Base-by-base conservation (phyloP, 92 coral and sea anemone species). In the Umimayanthus chanpuru region DNA sequence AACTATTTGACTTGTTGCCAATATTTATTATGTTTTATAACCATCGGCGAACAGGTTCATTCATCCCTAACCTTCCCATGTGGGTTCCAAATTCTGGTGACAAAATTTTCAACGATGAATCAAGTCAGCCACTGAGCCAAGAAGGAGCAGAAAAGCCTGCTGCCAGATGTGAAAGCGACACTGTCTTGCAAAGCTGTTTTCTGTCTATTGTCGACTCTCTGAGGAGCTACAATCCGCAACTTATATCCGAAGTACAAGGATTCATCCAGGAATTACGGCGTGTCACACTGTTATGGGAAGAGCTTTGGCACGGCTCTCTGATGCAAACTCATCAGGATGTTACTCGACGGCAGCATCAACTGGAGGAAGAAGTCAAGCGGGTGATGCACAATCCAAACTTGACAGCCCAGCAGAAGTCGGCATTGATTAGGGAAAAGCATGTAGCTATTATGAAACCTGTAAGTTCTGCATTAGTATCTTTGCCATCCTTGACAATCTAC, bases 371-470 rank as follows among this genome's bases (percentile, higher is more conserved):
- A 86, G 94, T 97, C 87, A 97, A 97, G 81, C 86, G 99, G 85
- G 99, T 97, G 21, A 94, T 91, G 82, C 91, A 94, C 23, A 97
- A 96, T 88, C 89, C 92, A 64, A 95, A 94, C 29, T 82, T 97
- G 86, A 89, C 91, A 12, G 91, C 68, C 72, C 96, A 94, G 87
- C 98, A 97, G 91, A 97, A 95, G 88, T 89, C 92, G 10, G 89
- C 98, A 16, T 82, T 97, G 89, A 94, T 97, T 76, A 94, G 89
- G 73, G 99, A 94, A 87, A 97, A 97, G 74, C 99, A 97, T 36
- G 68, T 95, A 55, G 99, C 99, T 32, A 93, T 97, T 43, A 97
- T 97, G 99, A 97, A 95, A 86, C 99, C 99, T 1, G 99, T 97
- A 80, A 94, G 99, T 92, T 64, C 36, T 80, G 74, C 18, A 20